These are phyloP conservation scores for Nautilus pompilius DNA, from an alignment of 1,140 invertebrate species.

Conservation along the genomic window DNA sequence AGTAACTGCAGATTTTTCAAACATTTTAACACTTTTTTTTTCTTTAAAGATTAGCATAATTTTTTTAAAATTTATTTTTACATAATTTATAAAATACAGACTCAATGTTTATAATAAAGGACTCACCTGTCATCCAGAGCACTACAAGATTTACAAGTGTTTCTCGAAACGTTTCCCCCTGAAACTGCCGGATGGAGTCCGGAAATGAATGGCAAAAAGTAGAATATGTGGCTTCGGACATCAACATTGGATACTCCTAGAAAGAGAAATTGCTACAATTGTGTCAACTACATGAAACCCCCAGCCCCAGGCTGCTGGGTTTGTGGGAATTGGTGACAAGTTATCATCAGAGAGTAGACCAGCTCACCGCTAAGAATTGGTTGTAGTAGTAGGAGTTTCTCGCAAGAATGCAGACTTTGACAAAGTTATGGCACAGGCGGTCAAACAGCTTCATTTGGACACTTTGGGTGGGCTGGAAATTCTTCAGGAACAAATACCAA, in stretches of 20 bases:
- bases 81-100: background rate
- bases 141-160: conserved; percentile 35
- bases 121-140: conserved; percentile 49
- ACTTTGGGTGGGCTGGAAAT: conserved; percentile 36
- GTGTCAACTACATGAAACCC: too few species aligned
- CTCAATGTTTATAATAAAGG: background rate
- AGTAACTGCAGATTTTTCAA: background rate
- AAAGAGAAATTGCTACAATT: background rate
- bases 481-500: conserved; percentile 52
- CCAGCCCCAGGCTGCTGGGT: background rate
- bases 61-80: background rate
- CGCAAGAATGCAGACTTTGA: conserved; percentile 42
- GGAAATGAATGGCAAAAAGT: conserved; percentile 47
- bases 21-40: background rate
- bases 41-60: background rate
- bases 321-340: background rate
- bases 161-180: conserved; percentile 48
- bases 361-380: conserved; percentile 44
- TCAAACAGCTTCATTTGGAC: conserved; percentile 48
- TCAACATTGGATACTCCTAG: conserved; percentile 46
- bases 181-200: conserved; percentile 52
- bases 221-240: conserved; percentile 50
- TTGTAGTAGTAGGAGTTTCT: conserved; percentile 37
- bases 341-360: background rate
- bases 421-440: conserved; percentile 50